phyloP scores from a whole-genome alignment of 2,113 vertebrate species.

The Narcine bancroftii region DNA sequence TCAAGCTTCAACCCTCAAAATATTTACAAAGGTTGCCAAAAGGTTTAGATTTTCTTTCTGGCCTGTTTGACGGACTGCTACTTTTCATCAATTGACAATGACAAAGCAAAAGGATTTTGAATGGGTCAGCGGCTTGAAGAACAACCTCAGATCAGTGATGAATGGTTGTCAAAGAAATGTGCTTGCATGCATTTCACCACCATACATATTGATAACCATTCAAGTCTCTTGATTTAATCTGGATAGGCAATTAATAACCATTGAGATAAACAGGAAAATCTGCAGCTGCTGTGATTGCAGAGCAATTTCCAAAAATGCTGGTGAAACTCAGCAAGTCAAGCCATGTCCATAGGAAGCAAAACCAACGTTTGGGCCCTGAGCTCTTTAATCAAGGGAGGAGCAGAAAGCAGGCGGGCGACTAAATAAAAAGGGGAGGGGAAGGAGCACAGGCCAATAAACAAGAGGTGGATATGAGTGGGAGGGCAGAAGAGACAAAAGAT shows the following conservation, averaged over 20 bases:
- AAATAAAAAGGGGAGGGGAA: too few relatives aligned
- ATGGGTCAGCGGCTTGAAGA: neutral
- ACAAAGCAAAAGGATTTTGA: neutral
- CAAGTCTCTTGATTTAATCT: neutral
- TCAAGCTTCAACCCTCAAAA: neutral
- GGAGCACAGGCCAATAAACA: too few relatives aligned
- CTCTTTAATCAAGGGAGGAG: too few relatives aligned
- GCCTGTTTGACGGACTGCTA: neutral
- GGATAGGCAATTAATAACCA: neutral
- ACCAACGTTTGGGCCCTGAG: too few relatives aligned
- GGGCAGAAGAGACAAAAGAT: too few relatives aligned
- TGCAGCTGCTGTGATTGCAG: too few relatives aligned
- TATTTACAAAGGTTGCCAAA: neutral
- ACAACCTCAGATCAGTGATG: neutral
- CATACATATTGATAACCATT: neutral
- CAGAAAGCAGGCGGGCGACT: too few relatives aligned
- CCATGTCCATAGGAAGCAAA: too few relatives aligned
- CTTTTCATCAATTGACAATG: neutral
- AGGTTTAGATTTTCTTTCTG: neutral
- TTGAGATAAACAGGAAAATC: too few relatives aligned
- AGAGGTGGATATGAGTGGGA: too few relatives aligned
- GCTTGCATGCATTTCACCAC: neutral
- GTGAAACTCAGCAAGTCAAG: too few relatives aligned
- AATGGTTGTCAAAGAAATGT: constrained; percentile 25
- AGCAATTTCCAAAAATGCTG: too few relatives aligned